Evolutionary conservation across 1,140 invertebrate species (phyloP).

Genomic region (Ostrea edulis): DNA sequence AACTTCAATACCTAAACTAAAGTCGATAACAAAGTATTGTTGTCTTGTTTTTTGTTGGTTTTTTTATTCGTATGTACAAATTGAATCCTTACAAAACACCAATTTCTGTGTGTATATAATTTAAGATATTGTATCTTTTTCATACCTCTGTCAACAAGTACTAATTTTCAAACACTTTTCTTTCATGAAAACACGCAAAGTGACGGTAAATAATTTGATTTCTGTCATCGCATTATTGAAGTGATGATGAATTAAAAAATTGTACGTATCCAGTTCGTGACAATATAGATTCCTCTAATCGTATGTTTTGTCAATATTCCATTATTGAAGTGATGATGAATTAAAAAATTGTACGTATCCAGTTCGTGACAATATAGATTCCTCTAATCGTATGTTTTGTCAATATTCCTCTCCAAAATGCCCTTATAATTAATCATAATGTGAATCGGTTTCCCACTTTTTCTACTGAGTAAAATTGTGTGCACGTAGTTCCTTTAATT

Average conservation of each 20-base stretch:
- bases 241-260: conserved; percentile 21
- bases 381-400: background rate
- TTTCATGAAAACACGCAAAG: background rate
- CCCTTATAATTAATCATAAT: background rate
- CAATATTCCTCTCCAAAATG: background rate
- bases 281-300: background rate
- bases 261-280: background rate
- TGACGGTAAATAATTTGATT: background rate
- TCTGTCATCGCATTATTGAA: conserved; percentile 21
- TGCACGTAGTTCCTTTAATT: background rate
- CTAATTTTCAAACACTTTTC: background rate
- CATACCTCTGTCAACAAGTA: background rate
- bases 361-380: background rate
- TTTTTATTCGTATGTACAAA: too few species aligned
- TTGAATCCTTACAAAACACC: too few species aligned
- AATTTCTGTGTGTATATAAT: too few species aligned
- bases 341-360: background rate
- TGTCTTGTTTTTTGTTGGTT: too few species aligned
- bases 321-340: background rate
- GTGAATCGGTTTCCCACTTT: background rate
- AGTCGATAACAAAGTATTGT: too few species aligned
- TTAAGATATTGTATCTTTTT: background rate
- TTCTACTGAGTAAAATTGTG: background rate
- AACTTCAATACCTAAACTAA: too few species aligned
- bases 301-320: background rate